Base-by-base conservation (phyloP, 1,140 invertebrate genomes). In the Lasaia peninsularis region DNA sequence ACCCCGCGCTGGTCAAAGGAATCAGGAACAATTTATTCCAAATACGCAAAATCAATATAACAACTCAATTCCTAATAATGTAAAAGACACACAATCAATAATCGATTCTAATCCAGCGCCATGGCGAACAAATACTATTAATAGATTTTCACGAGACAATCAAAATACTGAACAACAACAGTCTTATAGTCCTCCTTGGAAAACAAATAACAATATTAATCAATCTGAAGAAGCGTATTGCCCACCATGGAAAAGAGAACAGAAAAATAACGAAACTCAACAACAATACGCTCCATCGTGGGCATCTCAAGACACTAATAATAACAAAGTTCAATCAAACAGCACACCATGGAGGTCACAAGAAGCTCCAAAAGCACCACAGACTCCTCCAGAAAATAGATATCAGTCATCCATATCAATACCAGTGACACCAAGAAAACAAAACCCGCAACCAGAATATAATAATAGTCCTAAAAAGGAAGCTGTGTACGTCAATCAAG, bases 341-440 rank as follows among this genome's bases (percentile, higher is more conserved):
- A 65, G 44, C 32, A 53, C 65, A 12, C 73, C 75, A 8, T 80
- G 78, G 81, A 70, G 75, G 56, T 57, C 63, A 48, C 78, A 81
- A 21, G 71, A 81, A 33, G 65, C 59, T 37, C 55, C 48, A 18
- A 69, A 62, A 37, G 50, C 73, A 53, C 75, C 75, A 16, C 62
- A 60, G 16, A 71, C 67, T 37, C 76, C 78, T 35, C 78, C 81
- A 51, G 75, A 77, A 62, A 80, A 75, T 4, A 71, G 86, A 44
- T 90, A 89, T 58, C 88, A 90, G 65, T 85, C 88, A 9, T 77
- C 81, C 7, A 89, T 90, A 71, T 88, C 86, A 0, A 89, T 90
- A 59, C 88, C 89, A 9, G 81, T 90, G 5, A 80, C 80, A 28
- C 80, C 85, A 28, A 80, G 71, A 57, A 89, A 84, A 62, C 76